Conservation (phyloP, 1,140 invertebrate species). For the Pseudachorutes palmiensis region DNA sequence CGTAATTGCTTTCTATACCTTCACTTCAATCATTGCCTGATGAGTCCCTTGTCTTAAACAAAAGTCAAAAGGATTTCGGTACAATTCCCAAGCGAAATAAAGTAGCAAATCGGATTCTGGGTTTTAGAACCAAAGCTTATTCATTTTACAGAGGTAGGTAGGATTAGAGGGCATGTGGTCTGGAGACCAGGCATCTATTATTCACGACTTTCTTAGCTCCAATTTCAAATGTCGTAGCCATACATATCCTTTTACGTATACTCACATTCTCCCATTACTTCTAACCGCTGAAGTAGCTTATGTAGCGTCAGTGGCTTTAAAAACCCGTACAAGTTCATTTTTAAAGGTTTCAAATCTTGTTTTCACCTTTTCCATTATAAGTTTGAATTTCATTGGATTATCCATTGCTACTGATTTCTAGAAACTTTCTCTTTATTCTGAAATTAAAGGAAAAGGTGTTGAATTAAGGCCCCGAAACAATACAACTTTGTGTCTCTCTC, state of each 20-base stretch:
- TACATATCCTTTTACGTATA: not conserved
- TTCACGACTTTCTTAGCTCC: not conserved
- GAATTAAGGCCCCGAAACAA: too few species aligned
- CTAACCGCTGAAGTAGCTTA: too few species aligned
- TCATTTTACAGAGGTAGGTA: not conserved
- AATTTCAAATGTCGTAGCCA: not conserved
- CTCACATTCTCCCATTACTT: not conserved
- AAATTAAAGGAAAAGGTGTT: too few species aligned
- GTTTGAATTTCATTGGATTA: too few species aligned
- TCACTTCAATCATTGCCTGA: not conserved
- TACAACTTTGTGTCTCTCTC: too few species aligned
- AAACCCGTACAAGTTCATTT: too few species aligned
- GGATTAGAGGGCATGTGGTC: not conserved
- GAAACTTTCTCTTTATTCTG: too few species aligned
- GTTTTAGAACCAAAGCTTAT: not conserved
- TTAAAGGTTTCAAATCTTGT: too few species aligned
- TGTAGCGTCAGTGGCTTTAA: too few species aligned
- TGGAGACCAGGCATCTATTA: not conserved
- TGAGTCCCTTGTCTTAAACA: not conserved
- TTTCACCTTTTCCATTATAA: too few species aligned
- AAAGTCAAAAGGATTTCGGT: not conserved
- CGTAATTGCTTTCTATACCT: not conserved
- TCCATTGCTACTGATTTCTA: too few species aligned
- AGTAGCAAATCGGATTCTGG: conserved; percentile 1
- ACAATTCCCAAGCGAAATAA: not conserved